These are phyloP conservation scores for Phalacrocorax brasilianus DNA, from an alignment of 2,113 vertebrate species.

Conservation along the genomic window DNA sequence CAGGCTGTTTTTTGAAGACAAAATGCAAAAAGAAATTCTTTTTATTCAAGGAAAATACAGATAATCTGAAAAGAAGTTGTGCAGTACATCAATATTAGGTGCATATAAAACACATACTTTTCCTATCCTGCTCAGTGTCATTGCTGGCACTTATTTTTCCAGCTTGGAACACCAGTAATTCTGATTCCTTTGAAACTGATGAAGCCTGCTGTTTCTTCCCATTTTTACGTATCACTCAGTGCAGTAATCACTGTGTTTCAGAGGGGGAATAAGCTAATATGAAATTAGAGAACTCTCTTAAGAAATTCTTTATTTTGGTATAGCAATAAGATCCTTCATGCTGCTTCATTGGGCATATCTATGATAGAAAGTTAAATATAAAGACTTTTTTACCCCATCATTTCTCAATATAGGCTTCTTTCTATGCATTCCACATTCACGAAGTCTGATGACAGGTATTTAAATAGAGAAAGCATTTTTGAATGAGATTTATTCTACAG, in stretches of 20 bases:
- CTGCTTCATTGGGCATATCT: not conserved
- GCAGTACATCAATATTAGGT: not conserved
- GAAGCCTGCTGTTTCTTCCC: not conserved
- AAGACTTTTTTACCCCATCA: not conserved
- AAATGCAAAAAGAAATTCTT: not conserved
- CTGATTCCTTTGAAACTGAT: conserved; percentile 1
- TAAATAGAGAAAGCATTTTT: not conserved
- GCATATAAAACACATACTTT: not conserved
- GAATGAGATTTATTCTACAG: not conserved
- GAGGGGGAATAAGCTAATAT: not conserved
- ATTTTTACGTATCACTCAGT: not conserved
- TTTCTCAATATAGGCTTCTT: not conserved
- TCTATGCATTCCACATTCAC: not conserved
- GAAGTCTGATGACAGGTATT: not conserved
- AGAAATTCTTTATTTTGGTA: conserved; percentile 3
- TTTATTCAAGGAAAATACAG: not conserved
- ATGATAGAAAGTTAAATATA: not conserved
- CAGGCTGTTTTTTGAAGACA: not conserved
- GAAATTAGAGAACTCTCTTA: conserved; percentile 25
- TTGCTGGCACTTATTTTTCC: conserved; percentile 8
- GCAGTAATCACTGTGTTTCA: not conserved
- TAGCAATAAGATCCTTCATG: not conserved
- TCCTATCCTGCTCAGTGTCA: not conserved
- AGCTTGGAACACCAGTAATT: not conserved
- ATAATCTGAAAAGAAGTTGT: not conserved